A percentile compares a stretch with the other conserved stretches of the same genome.
Conservation (phyloP, 2,888 invertebrate species). For the Linyphia triangularis region DNA sequence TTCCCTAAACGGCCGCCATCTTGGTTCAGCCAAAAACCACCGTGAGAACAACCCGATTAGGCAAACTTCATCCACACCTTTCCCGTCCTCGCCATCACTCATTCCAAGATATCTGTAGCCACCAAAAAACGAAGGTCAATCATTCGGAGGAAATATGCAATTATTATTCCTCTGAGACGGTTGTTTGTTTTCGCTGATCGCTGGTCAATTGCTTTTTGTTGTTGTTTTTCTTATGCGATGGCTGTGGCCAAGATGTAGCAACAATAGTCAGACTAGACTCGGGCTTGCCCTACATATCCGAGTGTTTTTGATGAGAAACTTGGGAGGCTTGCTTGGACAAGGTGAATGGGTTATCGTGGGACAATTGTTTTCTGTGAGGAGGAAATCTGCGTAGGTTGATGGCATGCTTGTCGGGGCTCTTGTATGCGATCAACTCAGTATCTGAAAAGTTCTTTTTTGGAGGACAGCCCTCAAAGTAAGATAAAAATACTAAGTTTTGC, state of each 20-base stretch:
- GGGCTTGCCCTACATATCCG: not conserved
- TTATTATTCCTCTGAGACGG: conserved; percentile 14
- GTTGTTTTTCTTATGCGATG: not conserved
- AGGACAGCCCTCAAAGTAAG: not conserved
- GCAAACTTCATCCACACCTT: conserved; percentile 40
- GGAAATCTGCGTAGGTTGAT: conserved; percentile 14
- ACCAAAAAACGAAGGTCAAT: conserved; percentile 17
- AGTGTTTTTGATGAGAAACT: conserved; percentile 16
- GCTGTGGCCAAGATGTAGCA: not conserved
- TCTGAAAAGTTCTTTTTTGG: not conserved
- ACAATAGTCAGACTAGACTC: too few relatives aligned
- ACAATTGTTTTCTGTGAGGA: conserved; percentile 10
- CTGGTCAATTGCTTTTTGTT: not conserved
- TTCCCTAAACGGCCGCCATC: conserved; percentile 13
- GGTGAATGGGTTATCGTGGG: conserved; percentile 4
- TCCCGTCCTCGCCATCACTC: not conserved
- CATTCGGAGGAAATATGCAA: conserved; percentile 25
- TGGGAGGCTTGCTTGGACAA: conserved; percentile 19
- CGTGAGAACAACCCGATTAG: conserved; percentile 44
- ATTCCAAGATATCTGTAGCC: conserved; percentile 12
- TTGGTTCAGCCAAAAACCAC: conserved; percentile 12
- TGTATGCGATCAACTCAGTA: not conserved
- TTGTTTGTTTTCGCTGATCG: not conserved
- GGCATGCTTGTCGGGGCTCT: too few relatives aligned
- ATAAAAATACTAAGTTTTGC: too few relatives aligned